Base-by-base conservation (phyloP, 2,113 vertebrate species). In the Hipposideros armiger region DNA sequence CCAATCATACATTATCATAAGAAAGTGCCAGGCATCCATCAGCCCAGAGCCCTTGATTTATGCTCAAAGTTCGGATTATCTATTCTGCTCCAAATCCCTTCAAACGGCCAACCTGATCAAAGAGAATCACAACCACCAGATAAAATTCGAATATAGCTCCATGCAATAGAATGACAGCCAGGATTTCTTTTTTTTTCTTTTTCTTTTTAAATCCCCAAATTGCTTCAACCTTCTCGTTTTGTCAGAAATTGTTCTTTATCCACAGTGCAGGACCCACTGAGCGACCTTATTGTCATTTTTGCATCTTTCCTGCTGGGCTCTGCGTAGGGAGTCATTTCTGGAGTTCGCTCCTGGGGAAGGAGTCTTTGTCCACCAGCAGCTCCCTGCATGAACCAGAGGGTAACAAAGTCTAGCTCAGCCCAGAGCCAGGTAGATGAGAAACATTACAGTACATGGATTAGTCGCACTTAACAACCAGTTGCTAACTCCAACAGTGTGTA, bases 21-120 rank as follows among this genome's bases (percentile, higher is more conserved):
- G 98, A 99, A 99, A 99, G 99, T 99, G 98, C 98, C 97, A 97
- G 97, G 98, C 98, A 99, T 99, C 98, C 98, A 98, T 99, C 98
- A 99, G 98, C 97, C 98, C 52, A 82, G 97, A 98, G 98, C 98
- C 98, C 98, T 98, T 98, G 99, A 99, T 99, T 99, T 99, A 99
- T 99, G 99, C 99, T 99, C 99, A 99, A 99, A 99, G 98, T 99
- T 99, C 94, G 99, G 99, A 99, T 99, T 99, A 99, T 99, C 99
- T 99, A 97, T 99, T 99, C 98, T 97, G 98, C 98, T 98, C 97
- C 97, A 99, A 99, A 99, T 99, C 99, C 99, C 99, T 99, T 99
- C 99, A 99, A 99, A 99, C 98, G 98, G 98, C 98, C 95, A 98
- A 74, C 97, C 58, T 98, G 99, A 99, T 99, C 99, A 99, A 99